Conservation (phyloP, 2,113 vertebrate genomes). For the Toxotes jaculatrix region DNA sequence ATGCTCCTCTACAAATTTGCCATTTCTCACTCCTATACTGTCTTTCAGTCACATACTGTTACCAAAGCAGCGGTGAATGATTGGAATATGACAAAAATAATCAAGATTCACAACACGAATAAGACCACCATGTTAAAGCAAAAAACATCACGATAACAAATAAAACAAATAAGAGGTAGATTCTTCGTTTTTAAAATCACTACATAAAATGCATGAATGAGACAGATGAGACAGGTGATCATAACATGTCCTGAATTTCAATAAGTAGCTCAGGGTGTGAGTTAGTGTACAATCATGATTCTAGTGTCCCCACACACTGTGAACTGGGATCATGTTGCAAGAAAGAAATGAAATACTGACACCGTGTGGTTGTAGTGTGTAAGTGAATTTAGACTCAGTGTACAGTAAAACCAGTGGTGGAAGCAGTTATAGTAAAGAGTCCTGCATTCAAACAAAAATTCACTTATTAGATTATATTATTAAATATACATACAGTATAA, state of each 20-base stretch:
- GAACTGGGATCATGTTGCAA: neutral
- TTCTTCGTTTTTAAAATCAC: neutral
- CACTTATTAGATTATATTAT: neutral
- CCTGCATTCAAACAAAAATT: neutral
- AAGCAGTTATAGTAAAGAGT: neutral
- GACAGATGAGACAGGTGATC: neutral
- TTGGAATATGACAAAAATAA: neutral
- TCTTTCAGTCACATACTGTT: neutral
- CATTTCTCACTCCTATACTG: neutral
- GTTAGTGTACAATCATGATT: neutral
- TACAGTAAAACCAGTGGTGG: neutral
- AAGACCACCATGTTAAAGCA: neutral
- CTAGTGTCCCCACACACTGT: neutral
- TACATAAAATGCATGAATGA: neutral
- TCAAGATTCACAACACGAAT: neutral
- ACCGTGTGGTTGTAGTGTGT: slow-evolving; percentile 56
- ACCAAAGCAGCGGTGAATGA: neutral
- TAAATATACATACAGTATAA: neutral
- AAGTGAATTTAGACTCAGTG: slow-evolving; percentile 11
- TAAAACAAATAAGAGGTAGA: too few relatives aligned
- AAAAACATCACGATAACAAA: too few relatives aligned
- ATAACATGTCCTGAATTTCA: neutral
- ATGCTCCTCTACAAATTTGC: too few relatives aligned
- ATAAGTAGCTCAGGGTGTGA: neutral
- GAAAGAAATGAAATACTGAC: slow-evolving; percentile 50